Percentiles rank a stretch among this genome's conserved stretches.
These are phyloP conservation scores for Chauna torquata DNA, from an alignment of 2,113 vertebrate species.

Conservation along the genomic window DNA sequence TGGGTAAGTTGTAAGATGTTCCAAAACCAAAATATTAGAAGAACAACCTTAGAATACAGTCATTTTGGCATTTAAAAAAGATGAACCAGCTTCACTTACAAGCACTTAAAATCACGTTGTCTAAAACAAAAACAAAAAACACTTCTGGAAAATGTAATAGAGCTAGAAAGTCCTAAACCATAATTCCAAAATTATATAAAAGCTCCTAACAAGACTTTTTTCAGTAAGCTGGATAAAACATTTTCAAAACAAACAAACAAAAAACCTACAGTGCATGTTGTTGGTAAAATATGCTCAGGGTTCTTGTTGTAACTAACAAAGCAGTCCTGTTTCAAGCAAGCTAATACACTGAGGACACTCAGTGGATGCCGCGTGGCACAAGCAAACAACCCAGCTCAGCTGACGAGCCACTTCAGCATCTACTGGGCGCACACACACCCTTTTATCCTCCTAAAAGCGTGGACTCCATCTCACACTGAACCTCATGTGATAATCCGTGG, in stretches of 20 bases:
- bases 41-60: not conserved
- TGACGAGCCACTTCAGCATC: not conserved
- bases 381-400: not conserved
- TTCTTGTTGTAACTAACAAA: not conserved
- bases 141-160: not conserved
- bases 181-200: not conserved
- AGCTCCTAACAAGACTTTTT: not conserved
- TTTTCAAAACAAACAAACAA: not conserved
- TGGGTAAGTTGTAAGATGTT: not conserved
- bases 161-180: not conserved
- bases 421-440: not conserved
- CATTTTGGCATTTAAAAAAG: not conserved
- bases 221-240: not conserved
- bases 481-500: accelerated
- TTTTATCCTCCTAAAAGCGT: not conserved
- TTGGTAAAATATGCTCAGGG: not conserved
- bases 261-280: no score
- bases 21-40: not conserved
- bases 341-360: not conserved
- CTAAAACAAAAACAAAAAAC: not conserved
- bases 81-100: not conserved
- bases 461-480: accelerated
- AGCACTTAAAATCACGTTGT: not conserved
- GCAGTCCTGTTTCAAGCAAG: not conserved
- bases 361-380: not conserved